phyloP scores from a whole-genome alignment of 2,113 vertebrate species.

The Thamnaconus septentrionalis region DNA sequence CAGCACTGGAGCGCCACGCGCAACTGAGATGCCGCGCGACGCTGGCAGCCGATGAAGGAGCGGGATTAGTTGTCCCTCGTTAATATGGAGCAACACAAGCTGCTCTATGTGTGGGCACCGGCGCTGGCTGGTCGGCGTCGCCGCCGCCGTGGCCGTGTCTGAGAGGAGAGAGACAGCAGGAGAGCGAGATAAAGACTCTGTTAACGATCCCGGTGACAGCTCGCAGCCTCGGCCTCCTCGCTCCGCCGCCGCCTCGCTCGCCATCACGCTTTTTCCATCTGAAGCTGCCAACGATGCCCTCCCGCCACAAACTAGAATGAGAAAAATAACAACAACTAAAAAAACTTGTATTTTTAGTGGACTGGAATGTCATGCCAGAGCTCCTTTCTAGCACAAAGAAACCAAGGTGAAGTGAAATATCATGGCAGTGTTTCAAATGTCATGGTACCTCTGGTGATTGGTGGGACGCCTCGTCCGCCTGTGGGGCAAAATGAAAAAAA shows the following conservation, averaged over 20 bases:
- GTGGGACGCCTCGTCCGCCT: constrained; percentile 16
- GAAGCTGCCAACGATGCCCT: constrained; percentile 32
- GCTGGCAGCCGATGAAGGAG: constrained; percentile 60
- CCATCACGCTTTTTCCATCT: constrained; percentile 32
- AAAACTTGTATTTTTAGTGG: constrained; percentile 43
- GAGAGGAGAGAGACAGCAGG: constrained; percentile 25
- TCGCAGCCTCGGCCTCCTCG: constrained; percentile 24
- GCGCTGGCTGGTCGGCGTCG: constrained; percentile 18
- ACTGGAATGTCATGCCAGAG: constrained; percentile 35
- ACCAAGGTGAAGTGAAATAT: constrained; percentile 37
- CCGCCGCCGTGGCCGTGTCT: too few relatives aligned
- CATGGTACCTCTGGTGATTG: constrained; percentile 42
- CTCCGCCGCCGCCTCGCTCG: constrained; percentile 26
- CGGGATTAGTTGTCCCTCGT: constrained; percentile 71
- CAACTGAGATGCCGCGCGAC: constrained; percentile 47
- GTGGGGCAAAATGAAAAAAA: constrained; percentile 26
- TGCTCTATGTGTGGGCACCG: constrained; percentile 41
- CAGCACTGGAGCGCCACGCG: constrained; percentile 32
- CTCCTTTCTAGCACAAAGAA: constrained; percentile 24
- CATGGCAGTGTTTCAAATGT: constrained; percentile 47
- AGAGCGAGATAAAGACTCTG: constrained; percentile 25
- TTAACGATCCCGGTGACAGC: constrained; percentile 29
- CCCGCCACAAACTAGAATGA: too few relatives aligned
- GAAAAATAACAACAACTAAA: background rate
- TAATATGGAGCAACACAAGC: constrained; percentile 55